These are phyloP conservation scores for Xenentodon cancila DNA, from an alignment of 2,797 vertebrate species.

Conservation along the genomic window DNA sequence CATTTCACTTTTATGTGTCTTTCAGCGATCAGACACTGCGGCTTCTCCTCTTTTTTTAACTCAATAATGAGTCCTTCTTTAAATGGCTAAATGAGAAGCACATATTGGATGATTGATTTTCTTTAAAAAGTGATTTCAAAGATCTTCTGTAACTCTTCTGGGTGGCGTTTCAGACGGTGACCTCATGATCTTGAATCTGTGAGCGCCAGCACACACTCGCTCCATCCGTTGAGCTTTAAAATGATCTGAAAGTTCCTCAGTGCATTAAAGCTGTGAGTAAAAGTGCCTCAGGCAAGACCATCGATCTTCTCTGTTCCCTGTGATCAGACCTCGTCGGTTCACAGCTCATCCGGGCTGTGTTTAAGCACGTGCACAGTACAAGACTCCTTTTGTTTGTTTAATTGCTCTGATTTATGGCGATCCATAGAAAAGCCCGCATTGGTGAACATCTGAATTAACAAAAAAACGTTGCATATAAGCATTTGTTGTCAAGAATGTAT, in stretches of 20 bases:
- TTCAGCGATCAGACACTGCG: no score
- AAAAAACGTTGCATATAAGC: neutral
- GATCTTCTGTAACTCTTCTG: neutral
- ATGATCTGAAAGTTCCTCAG: slow-evolving; percentile 25
- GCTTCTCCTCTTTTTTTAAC: neutral
- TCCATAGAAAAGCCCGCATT: no score
- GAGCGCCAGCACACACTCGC: slow-evolving; percentile 5
- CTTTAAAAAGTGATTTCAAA: neutral
- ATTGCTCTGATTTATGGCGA: no score
- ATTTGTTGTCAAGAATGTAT: no score
- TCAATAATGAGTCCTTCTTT: neutral
- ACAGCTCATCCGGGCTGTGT: no score
- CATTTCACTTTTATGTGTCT: no score
- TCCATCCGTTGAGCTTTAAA: slow-evolving; percentile 11
- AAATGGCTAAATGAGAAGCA: neutral
- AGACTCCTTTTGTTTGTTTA: no score
- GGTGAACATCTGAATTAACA: neutral
- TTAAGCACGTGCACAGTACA: no score
- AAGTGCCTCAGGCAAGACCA: slow-evolving; percentile 48
- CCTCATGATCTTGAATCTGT: slow-evolving; percentile 13
- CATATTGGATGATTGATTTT: neutral
- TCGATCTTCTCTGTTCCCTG: slow-evolving; percentile 47
- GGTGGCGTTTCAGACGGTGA: slow-evolving; percentile 2
- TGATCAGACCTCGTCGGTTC: no score
- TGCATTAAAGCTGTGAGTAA: slow-evolving; percentile 30